Conservation (phyloP, 2,797 vertebrate species). For the Siniperca undulata region DNA sequence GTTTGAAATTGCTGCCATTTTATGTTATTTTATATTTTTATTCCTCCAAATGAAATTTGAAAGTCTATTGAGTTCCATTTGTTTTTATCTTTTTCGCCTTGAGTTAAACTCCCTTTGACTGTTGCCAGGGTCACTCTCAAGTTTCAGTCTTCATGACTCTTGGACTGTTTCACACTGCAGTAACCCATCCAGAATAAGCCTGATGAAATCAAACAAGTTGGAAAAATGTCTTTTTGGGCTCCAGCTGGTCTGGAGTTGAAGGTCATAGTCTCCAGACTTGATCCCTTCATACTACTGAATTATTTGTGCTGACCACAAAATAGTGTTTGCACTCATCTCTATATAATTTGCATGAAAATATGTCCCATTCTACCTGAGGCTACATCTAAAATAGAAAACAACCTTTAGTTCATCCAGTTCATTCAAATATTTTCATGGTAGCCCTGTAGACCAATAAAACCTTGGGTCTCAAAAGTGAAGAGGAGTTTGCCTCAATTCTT, state of each 20-base stretch:
- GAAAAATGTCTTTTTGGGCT: not conserved
- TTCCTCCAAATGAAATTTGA: not conserved
- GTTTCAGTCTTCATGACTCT: slow-evolving; percentile 22
- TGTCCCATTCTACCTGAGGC: not conserved
- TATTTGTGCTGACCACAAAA: not conserved
- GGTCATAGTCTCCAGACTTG: not conserved
- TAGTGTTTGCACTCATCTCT: not conserved
- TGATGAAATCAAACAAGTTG: slow-evolving; percentile 1
- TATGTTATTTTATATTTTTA: not conserved
- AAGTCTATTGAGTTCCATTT: not conserved
- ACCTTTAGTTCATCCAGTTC: not conserved
- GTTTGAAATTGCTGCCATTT: not conserved
- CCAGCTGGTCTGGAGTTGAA: slow-evolving; percentile 11
- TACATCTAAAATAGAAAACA: not conserved
- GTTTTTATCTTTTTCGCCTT: not conserved
- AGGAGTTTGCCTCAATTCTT: too few species aligned
- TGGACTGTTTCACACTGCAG: not conserved
- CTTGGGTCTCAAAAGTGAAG: not conserved
- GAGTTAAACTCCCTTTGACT: slow-evolving; percentile 1
- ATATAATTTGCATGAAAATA: not conserved
- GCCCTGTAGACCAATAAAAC: not conserved
- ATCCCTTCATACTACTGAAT: not conserved
- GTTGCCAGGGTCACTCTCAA: slow-evolving; percentile 7
- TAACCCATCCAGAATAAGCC: not conserved
- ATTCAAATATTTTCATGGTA: not conserved